Evolutionary conservation across 1,140 invertebrate species (phyloP).

Genomic region (Ostrea denselamellosa): DNA sequence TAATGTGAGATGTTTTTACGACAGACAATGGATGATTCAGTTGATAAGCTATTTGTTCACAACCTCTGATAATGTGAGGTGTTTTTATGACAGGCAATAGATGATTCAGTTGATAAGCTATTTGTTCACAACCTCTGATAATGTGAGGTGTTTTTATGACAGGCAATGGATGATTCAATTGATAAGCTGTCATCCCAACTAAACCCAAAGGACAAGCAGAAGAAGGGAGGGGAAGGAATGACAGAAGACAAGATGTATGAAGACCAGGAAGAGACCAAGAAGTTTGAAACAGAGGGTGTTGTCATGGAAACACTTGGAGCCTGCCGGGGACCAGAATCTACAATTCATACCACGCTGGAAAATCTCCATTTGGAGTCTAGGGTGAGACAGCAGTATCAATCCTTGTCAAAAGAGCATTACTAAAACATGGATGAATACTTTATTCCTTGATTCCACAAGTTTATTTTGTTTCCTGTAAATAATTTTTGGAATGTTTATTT

Average conservation of each 20-base stretch:
- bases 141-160: background rate
- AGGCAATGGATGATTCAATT: background rate
- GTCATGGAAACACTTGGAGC: slow-evolving; percentile 84
- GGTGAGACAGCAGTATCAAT: slow-evolving; percentile 23
- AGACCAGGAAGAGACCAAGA: slow-evolving; percentile 64
- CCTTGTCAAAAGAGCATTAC: no score
- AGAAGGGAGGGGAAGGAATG: slow-evolving; percentile 58
- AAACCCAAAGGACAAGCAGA: slow-evolving; percentile 57
- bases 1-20: no score
- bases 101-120: background rate
- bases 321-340: slow-evolving; percentile 85
- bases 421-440: no score
- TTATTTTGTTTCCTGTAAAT: no score
- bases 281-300: slow-evolving; percentile 84
- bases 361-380: slow-evolving; percentile 63
- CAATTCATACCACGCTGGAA: slow-evolving; percentile 82
- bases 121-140: no score
- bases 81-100: background rate
- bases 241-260: slow-evolving; percentile 58
- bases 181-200: slow-evolving; percentile 4
- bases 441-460: no score
- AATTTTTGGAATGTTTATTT: no score
- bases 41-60: no score
- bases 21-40: no score
- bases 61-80: background rate